Percentiles rank a stretch among this genome's conserved stretches.
These are phyloP conservation scores for Dendronephthya gigantea DNA, from an alignment of 64 coral and sea anemone species.

Conservation along the genomic window DNA sequence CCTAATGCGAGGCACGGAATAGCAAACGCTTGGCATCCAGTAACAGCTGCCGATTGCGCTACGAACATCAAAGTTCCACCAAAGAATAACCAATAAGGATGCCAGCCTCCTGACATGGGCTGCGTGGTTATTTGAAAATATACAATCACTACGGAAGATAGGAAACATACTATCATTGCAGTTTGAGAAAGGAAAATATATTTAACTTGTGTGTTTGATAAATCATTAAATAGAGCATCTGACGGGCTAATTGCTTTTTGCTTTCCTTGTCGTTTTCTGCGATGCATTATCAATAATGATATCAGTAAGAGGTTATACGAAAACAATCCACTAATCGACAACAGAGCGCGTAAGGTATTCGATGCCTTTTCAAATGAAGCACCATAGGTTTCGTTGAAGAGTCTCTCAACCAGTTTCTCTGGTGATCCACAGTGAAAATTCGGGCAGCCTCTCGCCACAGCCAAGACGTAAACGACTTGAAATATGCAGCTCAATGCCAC, in stretches of 20 bases:
- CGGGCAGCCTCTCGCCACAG: conserved; percentile 17
- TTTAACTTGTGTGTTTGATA: conserved; percentile 26
- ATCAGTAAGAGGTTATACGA: conserved; percentile 38
- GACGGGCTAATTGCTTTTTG: conserved; percentile 35
- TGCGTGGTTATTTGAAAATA: background rate
- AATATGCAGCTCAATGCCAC: conserved; percentile 35
- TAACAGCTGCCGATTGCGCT: conserved; percentile 48
- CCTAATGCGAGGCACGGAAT: no score
- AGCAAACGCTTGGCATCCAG: background rate
- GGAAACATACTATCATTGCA: background rate
- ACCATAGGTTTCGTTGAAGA: background rate
- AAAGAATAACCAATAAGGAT: background rate
- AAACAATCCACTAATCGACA: conserved; percentile 29
- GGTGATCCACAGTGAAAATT: conserved; percentile 34
- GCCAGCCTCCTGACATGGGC: conserved; percentile 1
- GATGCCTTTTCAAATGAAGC: conserved; percentile 27
- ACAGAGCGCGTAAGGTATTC: conserved; percentile 27
- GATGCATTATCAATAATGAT: conserved; percentile 25
- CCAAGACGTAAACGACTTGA: conserved; percentile 42
- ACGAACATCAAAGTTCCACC: conserved; percentile 41
- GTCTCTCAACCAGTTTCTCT: background rate
- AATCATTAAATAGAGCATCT: conserved; percentile 34
- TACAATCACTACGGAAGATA: conserved; percentile 24
- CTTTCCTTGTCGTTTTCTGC: background rate
- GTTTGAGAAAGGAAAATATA: no score